These are phyloP conservation scores for Tapera naevia DNA, from an alignment of 2,797 vertebrate species.

Conservation along the genomic window DNA sequence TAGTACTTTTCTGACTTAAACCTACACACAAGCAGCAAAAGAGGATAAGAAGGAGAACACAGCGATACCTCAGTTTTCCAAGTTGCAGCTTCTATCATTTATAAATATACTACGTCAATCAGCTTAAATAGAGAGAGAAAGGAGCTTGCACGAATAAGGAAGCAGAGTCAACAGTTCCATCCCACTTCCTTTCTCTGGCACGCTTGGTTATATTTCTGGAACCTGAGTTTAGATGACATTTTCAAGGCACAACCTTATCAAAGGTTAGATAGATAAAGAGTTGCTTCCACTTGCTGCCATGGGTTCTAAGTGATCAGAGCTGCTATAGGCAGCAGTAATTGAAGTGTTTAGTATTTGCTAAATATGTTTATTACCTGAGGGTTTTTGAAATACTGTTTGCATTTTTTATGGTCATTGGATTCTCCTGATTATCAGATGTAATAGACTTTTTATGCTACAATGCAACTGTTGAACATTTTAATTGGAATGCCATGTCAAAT, in stretches of 20 bases:
- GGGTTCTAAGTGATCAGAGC: constrained; percentile 26
- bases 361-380: constrained; percentile 68
- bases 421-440: constrained; percentile 62
- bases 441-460: constrained; percentile 69
- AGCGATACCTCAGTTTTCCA: neutral
- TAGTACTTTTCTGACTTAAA: neutral
- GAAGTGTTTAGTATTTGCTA: constrained; percentile 65
- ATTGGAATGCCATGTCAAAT: constrained; percentile 76
- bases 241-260: neutral
- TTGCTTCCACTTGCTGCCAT: neutral
- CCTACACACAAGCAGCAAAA: neutral
- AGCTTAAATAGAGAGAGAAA: neutral
- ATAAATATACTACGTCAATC: neutral
- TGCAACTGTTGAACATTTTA: constrained; percentile 66
- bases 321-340: constrained; percentile 45
- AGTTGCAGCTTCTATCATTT: neutral
- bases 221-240: neutral
- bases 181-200: neutral
- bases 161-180: neutral
- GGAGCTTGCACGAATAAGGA: neutral
- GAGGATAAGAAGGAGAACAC: neutral
- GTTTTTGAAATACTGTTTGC: constrained; percentile 65
- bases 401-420: constrained; percentile 72
- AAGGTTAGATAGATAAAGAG: neutral
- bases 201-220: neutral